phyloP scores from a whole-genome alignment of 2,797 vertebrate genomes.

The Galagoides demidoff region DNA sequence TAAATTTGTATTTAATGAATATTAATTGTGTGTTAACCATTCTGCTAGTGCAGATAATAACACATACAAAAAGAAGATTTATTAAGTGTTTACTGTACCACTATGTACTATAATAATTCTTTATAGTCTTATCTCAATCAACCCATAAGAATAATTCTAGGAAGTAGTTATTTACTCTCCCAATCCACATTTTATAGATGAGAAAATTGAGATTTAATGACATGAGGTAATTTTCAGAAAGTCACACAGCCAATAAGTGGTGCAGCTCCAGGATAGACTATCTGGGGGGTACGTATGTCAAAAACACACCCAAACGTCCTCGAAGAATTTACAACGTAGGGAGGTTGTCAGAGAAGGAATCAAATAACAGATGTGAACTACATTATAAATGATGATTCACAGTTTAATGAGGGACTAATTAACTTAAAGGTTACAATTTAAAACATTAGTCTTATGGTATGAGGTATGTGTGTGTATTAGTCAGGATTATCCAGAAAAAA shows the following conservation, averaged over 20 bases:
- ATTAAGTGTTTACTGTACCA: neutral
- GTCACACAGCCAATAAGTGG: neutral
- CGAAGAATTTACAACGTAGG: neutral
- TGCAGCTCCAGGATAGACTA: neutral
- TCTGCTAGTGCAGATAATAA: neutral
- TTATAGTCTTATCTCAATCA: conserved; percentile 2
- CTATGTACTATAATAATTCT: neutral
- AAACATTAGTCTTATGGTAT: neutral
- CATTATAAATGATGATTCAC: neutral
- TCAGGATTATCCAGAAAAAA: conserved; percentile 35
- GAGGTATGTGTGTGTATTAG: neutral
- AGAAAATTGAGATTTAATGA: conserved; percentile 43
- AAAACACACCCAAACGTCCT: neutral
- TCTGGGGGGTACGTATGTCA: neutral
- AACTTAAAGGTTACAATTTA: neutral
- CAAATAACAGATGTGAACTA: neutral
- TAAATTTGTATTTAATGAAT: conserved; percentile 56
- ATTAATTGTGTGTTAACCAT: neutral
- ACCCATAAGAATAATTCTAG: conserved; percentile 8
- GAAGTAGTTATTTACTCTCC: neutral
- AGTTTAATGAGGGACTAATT: neutral
- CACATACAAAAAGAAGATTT: neutral
- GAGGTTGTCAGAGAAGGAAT: neutral
- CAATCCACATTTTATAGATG: neutral
- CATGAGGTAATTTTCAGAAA: conserved; percentile 14